Percentiles rank a stretch among this genome's conserved stretches.
Conservation (phyloP, 2,113 vertebrate species). For the Lycaon pictus region DNA sequence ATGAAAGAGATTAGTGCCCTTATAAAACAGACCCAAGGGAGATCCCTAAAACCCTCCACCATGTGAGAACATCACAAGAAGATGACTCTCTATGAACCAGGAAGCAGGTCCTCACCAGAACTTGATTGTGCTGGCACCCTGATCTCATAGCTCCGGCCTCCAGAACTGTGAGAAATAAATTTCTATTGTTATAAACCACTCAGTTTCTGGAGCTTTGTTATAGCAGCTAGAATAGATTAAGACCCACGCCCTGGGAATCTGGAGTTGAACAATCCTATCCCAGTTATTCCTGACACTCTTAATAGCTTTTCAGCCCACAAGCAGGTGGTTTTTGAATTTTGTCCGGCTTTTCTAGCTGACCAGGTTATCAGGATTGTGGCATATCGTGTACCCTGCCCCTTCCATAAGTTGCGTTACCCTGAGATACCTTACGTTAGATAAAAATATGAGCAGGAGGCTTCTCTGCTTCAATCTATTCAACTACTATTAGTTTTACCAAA, state of each 20-base stretch:
- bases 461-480: not conserved
- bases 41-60: not conserved
- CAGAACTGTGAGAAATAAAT: not conserved
- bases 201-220: too few species aligned
- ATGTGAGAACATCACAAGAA: not conserved
- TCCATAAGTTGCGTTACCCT: not conserved
- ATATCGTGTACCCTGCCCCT: too few species aligned
- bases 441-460: not conserved
- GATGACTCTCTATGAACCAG: too few species aligned
- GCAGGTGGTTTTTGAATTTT: not conserved
- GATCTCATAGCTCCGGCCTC: not conserved
- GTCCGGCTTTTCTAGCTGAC: not conserved
- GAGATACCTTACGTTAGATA: not conserved
- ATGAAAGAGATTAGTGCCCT: not conserved
- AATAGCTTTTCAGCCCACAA: not conserved
- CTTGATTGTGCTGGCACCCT: not conserved
- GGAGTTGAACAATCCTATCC: not conserved
- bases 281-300: not conserved
- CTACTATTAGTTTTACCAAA: not conserved
- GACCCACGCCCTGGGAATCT: not conserved
- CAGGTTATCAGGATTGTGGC: not conserved
- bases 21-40: not conserved
- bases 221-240: not conserved
- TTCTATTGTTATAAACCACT: not conserved
- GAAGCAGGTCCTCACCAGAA: not conserved